phyloP scores from a whole-genome alignment of 2,888 invertebrate species.

The Epinotia nisella region DNA sequence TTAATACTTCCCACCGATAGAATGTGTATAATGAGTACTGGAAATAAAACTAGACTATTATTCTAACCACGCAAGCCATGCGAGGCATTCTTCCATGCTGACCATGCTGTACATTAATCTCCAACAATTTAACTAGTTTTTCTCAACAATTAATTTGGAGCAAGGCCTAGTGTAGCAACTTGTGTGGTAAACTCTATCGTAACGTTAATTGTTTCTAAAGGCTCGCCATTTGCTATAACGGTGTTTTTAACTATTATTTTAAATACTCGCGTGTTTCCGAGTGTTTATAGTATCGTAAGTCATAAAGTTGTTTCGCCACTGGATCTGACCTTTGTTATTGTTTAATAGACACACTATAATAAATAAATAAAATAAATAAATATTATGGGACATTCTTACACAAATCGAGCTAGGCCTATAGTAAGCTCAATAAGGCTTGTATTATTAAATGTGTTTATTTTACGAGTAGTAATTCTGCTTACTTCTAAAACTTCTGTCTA shows the following conservation, averaged over 20 bases:
- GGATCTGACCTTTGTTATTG: background rate
- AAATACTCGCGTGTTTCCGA: constrained; percentile 26
- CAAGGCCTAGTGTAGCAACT: constrained; percentile 38
- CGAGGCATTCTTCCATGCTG: constrained; percentile 7
- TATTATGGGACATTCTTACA: too few species aligned
- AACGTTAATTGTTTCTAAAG: constrained; percentile 41
- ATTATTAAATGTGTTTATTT: too few species aligned
- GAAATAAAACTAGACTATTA: constrained; percentile 10
- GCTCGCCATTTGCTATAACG: constrained; percentile 31
- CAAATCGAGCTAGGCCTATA: too few species aligned
- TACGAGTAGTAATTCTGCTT: too few species aligned
- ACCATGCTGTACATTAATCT: constrained; percentile 15
- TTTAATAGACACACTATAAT: background rate
- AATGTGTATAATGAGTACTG: background rate
- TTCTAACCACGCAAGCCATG: constrained; percentile 19
- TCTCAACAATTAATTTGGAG: constrained; percentile 43
- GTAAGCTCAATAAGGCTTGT: too few species aligned
- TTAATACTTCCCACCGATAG: background rate
- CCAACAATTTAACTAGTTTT: constrained; percentile 37
- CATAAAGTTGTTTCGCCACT: background rate
- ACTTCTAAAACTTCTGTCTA: too few species aligned
- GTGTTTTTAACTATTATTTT: constrained; percentile 12
- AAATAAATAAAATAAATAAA: too few species aligned
- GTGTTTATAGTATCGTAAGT: constrained; percentile 1
- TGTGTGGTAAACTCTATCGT: constrained; percentile 40